These are phyloP conservation scores for Macquaria ambigua DNA, from an alignment of 2,113 vertebrate species.

Conservation along the genomic window DNA sequence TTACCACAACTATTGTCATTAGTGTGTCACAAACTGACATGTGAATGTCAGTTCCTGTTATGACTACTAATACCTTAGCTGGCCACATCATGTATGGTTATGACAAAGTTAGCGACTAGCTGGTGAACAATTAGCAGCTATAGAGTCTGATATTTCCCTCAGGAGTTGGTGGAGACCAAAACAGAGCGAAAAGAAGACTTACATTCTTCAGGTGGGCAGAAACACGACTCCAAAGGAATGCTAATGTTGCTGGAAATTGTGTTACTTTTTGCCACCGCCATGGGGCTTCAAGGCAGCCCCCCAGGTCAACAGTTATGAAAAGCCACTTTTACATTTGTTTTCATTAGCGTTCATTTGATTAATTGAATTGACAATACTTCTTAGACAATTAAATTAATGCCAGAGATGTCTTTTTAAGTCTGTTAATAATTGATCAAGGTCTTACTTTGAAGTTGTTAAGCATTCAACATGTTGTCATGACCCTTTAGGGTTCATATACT, in stretches of 20 bases:
- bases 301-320: no score
- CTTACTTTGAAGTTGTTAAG: background rate
- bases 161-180: background rate
- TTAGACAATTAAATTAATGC: background rate
- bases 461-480: background rate
- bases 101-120: background rate
- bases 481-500: background rate
- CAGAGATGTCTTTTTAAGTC: background rate
- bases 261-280: no score
- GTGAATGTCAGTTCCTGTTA: background rate
- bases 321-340: background rate
- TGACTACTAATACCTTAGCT: background rate
- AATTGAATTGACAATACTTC: background rate
- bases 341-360: background rate
- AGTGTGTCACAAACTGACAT: constrained; percentile 20
- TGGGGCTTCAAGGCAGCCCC: no score
- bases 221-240: background rate
- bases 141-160: no score
- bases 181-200: background rate
- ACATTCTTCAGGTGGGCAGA: background rate
- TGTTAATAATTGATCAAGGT: background rate
- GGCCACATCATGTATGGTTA: background rate
- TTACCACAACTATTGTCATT: constrained; percentile 15
- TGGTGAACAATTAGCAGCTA: background rate
- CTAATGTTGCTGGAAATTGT: background rate